phyloP scores from a whole-genome alignment of 2,797 vertebrate genomes.

The Notolepis coatsorum region DNA sequence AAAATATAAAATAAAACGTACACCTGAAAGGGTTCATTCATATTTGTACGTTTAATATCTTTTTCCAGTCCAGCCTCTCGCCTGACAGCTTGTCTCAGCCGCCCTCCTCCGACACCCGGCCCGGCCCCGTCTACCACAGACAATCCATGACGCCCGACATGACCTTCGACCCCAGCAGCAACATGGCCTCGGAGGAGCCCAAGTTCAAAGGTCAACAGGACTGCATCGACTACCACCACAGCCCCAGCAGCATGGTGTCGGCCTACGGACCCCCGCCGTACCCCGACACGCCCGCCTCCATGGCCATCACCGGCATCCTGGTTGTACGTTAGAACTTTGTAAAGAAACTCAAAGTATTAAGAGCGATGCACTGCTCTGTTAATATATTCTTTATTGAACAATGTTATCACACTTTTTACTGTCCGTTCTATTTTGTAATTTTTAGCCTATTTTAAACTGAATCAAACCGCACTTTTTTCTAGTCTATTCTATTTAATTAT shows the following conservation, averaged over 20 bases:
- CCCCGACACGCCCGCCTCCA: slow-evolving; percentile 38
- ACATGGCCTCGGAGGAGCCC: slow-evolving; percentile 65
- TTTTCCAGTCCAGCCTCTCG: slow-evolving; percentile 65
- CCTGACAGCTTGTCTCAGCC: slow-evolving; percentile 62
- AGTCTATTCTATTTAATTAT: no score
- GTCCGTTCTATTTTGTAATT: no score
- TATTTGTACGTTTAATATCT: slow-evolving; percentile 14
- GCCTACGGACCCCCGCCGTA: slow-evolving; percentile 67
- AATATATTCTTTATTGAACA: no score
- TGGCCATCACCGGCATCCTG: slow-evolving; percentile 40
- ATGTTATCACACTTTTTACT: no score
- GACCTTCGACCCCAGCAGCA: slow-evolving; percentile 12
- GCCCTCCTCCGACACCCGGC: slow-evolving; percentile 51
- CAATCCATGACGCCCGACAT: slow-evolving; percentile 28
- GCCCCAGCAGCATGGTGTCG: slow-evolving; percentile 57
- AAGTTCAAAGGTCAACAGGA: slow-evolving; percentile 77
- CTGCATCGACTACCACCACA: slow-evolving; percentile 75
- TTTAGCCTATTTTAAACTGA: no score
- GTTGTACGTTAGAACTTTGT: no score
- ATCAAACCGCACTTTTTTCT: no score
- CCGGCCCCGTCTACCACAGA: slow-evolving; percentile 63
- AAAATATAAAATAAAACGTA: no score
- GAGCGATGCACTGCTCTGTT: no score
- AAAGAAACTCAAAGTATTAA: no score
- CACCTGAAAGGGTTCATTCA: no score